Evolutionary conservation across 2,888 invertebrate species (phyloP), one percentile per base, ranked within the genome.

Genomic region (Drosophila austrosaltans): DNA sequence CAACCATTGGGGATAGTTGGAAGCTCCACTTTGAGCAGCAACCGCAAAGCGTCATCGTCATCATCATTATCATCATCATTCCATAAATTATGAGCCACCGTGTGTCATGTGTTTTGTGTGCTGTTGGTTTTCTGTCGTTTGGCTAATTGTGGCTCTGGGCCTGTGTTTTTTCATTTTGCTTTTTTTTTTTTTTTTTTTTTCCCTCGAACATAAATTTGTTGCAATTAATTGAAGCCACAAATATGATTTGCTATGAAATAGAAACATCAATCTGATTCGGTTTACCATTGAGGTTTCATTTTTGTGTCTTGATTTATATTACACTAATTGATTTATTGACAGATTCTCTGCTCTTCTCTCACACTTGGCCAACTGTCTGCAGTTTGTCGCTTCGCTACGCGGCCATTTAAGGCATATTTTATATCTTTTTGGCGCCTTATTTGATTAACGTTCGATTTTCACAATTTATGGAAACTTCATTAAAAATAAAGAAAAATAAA

Each of bases 281-380:
- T 78, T 73, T 66, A 67, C 70, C 63, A 66, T 39, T 68, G 66
- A 69, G 57, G 48, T 60, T 63, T 57, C 32, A 22, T 32, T 36
- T 36, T 10, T 8, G 8, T 7, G 12, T n/a, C 58, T 79, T 84
- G 81, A 85, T 85, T 85, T 85, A 87, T 85, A 69, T 82, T 78
- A 71, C 79, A 81, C 75, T 85, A 85, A 85, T 85, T 85, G 85
- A 85, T 85, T 85, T 85, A 85, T 85, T 85, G 85, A 87, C 87
- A 78, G 82, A 79, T 82, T 84, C 63, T 77, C 36, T 57, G 36
- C 39, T 57, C 39, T 54, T 54, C 30, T 54, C 30, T 48, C 25
- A 48, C 78, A 70, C 74, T 62, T 71, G 76, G 77, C 76, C 83
- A 71, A 48, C 22, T 81, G 76, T 78, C 74, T 75, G 74, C 76